phyloP scores from a whole-genome alignment of 1,140 invertebrate genomes.

The Drosophila sulfurigaster region DNA sequence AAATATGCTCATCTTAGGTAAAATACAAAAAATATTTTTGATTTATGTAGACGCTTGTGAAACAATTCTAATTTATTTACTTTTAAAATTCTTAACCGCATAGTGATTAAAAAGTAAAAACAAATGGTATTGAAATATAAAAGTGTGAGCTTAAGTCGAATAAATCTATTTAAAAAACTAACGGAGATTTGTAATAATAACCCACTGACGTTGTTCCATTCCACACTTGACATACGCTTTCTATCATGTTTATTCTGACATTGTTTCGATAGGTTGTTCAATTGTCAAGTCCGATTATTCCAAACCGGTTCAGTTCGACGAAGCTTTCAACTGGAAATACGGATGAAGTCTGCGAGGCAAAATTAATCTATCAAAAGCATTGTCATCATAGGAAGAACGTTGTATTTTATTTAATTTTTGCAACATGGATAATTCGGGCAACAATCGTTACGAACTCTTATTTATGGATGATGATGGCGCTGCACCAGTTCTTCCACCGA shows the following conservation, averaged over 20 bases:
- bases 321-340: conserved; percentile 13
- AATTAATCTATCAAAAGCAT: conserved; percentile 36
- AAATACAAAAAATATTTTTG: too few species aligned
- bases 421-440: conserved; percentile 95
- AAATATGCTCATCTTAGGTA: too few species aligned
- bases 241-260: background rate
- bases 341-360: conserved; percentile 13
- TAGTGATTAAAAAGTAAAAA: too few species aligned
- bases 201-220: background rate
- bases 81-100: too few species aligned
- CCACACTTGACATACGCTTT: background rate
- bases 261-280: conserved; percentile 10
- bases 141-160: too few species aligned
- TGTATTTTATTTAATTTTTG: conserved; percentile 37
- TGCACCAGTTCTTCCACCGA: conserved; percentile 75
- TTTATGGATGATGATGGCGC: conserved; percentile 92
- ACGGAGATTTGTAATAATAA: background rate
- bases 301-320: background rate
- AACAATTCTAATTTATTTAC: too few species aligned
- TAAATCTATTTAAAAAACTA: too few species aligned
- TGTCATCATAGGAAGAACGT: conserved; percentile 22
- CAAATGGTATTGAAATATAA: too few species aligned
- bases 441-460: conserved; percentile 96
- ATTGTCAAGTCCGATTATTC: conserved; percentile 1
- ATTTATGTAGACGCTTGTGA: too few species aligned